These are phyloP conservation scores for Pandemis heparana DNA, from an alignment of 2,888 invertebrate species.

Conservation along the genomic window DNA sequence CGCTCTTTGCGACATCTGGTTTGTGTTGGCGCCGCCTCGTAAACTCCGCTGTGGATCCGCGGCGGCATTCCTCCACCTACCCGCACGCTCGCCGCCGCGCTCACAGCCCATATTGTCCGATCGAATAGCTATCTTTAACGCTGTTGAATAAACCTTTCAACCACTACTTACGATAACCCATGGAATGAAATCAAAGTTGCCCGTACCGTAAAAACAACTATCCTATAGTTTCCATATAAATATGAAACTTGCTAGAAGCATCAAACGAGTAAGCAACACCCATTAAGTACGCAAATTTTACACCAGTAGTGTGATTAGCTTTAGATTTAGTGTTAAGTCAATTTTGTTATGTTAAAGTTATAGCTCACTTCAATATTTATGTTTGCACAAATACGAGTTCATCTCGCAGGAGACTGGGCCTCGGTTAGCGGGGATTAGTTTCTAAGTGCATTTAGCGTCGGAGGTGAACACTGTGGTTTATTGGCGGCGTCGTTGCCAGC, in stretches of 20 bases:
- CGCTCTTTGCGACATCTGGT: constrained; percentile 76
- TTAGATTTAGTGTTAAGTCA: constrained; percentile 20
- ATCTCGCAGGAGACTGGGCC: constrained; percentile 22
- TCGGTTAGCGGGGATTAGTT: constrained; percentile 36
- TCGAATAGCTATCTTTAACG: constrained; percentile 7
- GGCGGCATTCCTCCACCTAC: constrained; percentile 4
- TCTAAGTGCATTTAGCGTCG: constrained; percentile 41
- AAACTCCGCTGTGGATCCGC: constrained; percentile 1
- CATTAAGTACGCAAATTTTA: neutral
- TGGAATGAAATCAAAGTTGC: neutral
- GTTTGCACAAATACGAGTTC: constrained; percentile 29
- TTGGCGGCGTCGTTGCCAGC: constrained; percentile 28
- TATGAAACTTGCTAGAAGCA: neutral
- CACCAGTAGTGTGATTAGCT: neutral
- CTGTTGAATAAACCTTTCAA: constrained; percentile 2
- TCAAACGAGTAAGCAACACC: neutral
- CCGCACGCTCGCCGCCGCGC: neutral
- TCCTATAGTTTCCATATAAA: neutral
- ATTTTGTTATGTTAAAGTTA: constrained; percentile 12
- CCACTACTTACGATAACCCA: neutral
- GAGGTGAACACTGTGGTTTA: constrained; percentile 43
- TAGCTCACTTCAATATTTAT: constrained; percentile 23
- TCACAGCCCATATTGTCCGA: constrained; percentile 1
- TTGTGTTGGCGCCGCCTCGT: constrained; percentile 63
- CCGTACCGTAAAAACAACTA: neutral